Percentiles rank a stretch among this genome's conserved stretches.
phyloP scores from a whole-genome alignment of 1,140 invertebrate species.

The Philaenus spumarius region DNA sequence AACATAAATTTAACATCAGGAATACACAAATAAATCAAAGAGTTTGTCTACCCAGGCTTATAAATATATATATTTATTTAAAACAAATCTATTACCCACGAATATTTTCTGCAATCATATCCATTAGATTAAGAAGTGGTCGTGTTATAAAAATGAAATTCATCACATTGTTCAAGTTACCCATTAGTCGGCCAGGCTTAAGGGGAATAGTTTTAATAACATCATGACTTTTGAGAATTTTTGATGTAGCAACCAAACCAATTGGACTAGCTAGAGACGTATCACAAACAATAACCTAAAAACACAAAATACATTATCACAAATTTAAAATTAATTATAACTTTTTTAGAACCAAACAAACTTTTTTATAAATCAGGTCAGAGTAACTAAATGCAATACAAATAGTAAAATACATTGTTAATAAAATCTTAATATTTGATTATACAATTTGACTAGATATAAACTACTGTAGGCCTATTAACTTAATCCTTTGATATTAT shows the following conservation, averaged over 20 bases:
- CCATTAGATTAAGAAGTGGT: conserved; percentile 75
- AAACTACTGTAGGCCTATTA: too few species aligned
- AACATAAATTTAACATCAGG: too few species aligned
- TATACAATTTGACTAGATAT: too few species aligned
- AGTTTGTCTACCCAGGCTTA: too few species aligned
- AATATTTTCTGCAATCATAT: conserved; percentile 77
- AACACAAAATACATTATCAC: conserved; percentile 17
- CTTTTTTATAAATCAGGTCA: too few species aligned
- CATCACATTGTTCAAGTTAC: conserved; percentile 49
- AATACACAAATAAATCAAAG: too few species aligned
- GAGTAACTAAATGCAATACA: too few species aligned
- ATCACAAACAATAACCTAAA: conserved; percentile 83
- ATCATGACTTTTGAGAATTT: conserved; percentile 68
- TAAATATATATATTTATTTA: not conserved
- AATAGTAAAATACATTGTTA: too few species aligned
- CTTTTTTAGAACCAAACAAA: too few species aligned
- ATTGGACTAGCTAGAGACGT: conserved; percentile 80
- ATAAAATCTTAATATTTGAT: too few species aligned
- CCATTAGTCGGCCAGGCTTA: conserved; percentile 54
- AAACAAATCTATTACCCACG: conserved; percentile 47
- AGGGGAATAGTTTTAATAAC: conserved; percentile 75
- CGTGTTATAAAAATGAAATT: conserved; percentile 88
- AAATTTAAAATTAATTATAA: too few species aligned
- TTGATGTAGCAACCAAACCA: conserved; percentile 77
- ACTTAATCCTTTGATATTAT: too few species aligned